Base-by-base conservation (phyloP, 1,140 invertebrate species). In the Drosophila biarmipes region DNA sequence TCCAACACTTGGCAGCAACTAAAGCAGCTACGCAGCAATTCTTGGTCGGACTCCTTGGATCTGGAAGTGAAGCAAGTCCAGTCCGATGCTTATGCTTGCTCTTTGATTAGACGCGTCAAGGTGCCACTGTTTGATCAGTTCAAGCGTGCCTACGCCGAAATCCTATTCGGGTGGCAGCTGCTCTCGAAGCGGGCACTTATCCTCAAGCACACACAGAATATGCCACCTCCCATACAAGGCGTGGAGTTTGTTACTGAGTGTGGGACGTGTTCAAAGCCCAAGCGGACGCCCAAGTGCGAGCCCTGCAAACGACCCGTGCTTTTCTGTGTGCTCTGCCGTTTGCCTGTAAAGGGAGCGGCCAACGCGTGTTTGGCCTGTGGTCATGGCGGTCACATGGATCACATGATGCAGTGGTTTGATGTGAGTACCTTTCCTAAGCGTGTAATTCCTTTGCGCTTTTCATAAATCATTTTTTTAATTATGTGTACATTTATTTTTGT, bases 381-480 rank as follows among this genome's bases (percentile, higher is more conserved):
- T 2, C 98, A 99, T 93, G 98, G 97, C 35, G 98, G 98, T 8
- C 98, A 99, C 91, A 95, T 95, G 4, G 92, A 93, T 55, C 97
- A 98, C 92, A 94, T 98, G 85, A 92, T 95, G 66, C 92, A 95
- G 38, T 98, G 97, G 97, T 98, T 97, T 93, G 92, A 94, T 85
- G 92, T 94, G 35, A 96, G 96, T 90, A 94, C 19, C 5, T n/a
- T 2, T 10, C 2, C 0, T 1, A 8, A 35, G 11, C 5, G 2
- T 24, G 2, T 11, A 17, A 7, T 17, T 0, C 5, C 4, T 27
- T 21, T 0, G 21, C 2, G 21, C 11, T 21, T 14, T 21, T 24
- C 10, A 42, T 15, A 24, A 7, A 45, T 8, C 12, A 46, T 10
- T 4, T 46, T 7, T 10, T 0, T 6, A 46, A n/a, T 51, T 34